Conservation (phyloP, 2,888 invertebrate genomes). For the Yponomeuta evonymella region DNA sequence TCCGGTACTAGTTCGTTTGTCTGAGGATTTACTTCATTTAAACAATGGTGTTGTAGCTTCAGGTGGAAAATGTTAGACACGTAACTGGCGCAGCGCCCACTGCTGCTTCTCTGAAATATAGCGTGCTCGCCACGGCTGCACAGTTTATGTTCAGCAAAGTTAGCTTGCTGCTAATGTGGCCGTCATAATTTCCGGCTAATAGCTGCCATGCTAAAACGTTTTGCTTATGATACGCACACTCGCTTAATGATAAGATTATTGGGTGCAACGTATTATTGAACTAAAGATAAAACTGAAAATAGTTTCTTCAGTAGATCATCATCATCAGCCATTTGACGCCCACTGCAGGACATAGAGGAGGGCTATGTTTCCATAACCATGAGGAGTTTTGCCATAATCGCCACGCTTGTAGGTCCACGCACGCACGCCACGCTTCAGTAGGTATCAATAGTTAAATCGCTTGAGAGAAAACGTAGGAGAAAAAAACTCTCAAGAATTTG, state of each 20-base stretch:
- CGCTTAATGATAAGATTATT: background rate
- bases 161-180: slow-evolving; percentile 11
- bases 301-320: no score
- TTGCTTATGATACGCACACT: background rate
- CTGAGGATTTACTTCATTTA: slow-evolving; percentile 13
- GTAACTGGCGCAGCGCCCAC: slow-evolving; percentile 11
- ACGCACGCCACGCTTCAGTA: no score
- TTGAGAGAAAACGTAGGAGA: no score
- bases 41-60: slow-evolving; percentile 11
- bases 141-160: slow-evolving; percentile 9
- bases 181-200: slow-evolving; percentile 9
- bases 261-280: background rate
- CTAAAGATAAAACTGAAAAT: no score
- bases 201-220: background rate
- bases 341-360: no score
- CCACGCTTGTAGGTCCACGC: no score
- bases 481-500: no score
- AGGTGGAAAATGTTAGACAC: slow-evolving; percentile 13
- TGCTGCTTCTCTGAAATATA: slow-evolving; percentile 9
- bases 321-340: no score
- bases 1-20: slow-evolving; percentile 8
- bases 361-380: no score
- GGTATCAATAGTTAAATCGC: no score
- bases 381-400: no score
- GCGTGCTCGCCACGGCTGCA: background rate